Evolutionary conservation across 2,888 invertebrate species (phyloP), one percentile per base, ranked within the genome.

Genomic region (Phytoseiulus persimilis): DNA sequence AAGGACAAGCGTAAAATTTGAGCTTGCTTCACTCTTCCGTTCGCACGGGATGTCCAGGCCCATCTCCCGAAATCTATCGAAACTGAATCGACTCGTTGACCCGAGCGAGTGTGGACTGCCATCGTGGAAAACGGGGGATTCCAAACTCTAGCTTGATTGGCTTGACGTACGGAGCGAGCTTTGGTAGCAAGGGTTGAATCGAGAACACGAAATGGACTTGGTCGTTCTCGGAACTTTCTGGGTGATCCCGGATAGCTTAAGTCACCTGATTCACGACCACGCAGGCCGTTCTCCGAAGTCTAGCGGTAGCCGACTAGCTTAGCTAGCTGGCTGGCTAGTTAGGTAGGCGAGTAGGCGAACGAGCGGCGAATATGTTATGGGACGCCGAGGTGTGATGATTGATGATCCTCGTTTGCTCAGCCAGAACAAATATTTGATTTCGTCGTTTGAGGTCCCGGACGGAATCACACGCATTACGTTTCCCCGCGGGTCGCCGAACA

Each of bases 251-350:
- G 11, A 14, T 65, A 23, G 65, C 65, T 65, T 23, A 65, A 65
- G 65, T 65, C 65, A 65, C 65, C 65, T 65, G 65, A 65, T 65
- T 65, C 65, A 65, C 65, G 65, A 65, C 65, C 65, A 65, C 65
- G 65, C 65, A 65, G 65, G 65, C 65, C 65, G 65, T 65, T 65
- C 65, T 23, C 18, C 65, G 65, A 65, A 65, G 65, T 65, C 65
- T 23, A 28, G 65, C 65, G 65, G 65, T 65, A 65, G 65, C 18
- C 39, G 39, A 39, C 18, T 65, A 18, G 65, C 65, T 65, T 65
- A 65, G 65, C 65, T 28, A 28, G 65, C 18, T 46, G 14, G 46
- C 46, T 14, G 46, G 14, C 9, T 65, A 65, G 65, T 6, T 65
- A 28, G 65, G 65, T 23, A 65, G 18, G 65, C 18, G 28, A 28